Base-by-base conservation (phyloP, 2,113 vertebrate genomes). In the Neotragus pygmaeus region DNA sequence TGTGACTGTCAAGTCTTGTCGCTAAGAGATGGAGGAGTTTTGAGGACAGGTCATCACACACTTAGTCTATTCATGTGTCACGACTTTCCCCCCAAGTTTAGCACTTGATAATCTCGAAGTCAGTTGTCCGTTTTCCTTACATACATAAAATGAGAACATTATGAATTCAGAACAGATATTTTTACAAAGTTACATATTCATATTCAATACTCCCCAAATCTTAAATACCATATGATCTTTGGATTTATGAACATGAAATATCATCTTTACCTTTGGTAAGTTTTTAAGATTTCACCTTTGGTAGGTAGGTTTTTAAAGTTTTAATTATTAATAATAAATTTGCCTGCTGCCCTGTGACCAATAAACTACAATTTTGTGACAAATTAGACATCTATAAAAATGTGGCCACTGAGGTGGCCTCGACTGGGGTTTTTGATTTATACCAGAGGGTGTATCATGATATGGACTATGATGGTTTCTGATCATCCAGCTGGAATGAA, bases 101-200 rank as follows among this genome's bases (percentile, higher is more conserved):
- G 39, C 17, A 49, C 39, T 89, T 84, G 60, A 94, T 91, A 86
- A 90, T 84, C 82, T 6, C 62, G 57, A 86, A 83, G 62, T 58
- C 49, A 53, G 12, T 15, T 83, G 1, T 96, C 47, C 33, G 84
- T 86, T 64, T 81, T 55, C 77, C 62, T 94, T 82, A 86, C 3
- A 53, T 77, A 66, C 17, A 14, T 96, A 91, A 95, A 95, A 88
- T 88, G 62, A 92, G 60, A 86, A 83, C 15, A 93, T 73, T n/a
- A 90, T 88, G n/a, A 96, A 85, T 81, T 90, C 80, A 81, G 25
- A 96, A 88, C 33, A 55, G 78, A 94, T 14, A 75, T 77, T 92
- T 94, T 95, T 93, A 45, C 27, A 85, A 97, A 95, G 70, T 78
- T 47, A 62, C 21, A 82, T 53, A 49, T 75, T 96, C 33, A 51